Percentiles rank a stretch among this genome's conserved stretches.
These are phyloP conservation scores for Octomys mimax DNA, from an alignment of 2,797 vertebrate genomes.

Conservation along the genomic window DNA sequence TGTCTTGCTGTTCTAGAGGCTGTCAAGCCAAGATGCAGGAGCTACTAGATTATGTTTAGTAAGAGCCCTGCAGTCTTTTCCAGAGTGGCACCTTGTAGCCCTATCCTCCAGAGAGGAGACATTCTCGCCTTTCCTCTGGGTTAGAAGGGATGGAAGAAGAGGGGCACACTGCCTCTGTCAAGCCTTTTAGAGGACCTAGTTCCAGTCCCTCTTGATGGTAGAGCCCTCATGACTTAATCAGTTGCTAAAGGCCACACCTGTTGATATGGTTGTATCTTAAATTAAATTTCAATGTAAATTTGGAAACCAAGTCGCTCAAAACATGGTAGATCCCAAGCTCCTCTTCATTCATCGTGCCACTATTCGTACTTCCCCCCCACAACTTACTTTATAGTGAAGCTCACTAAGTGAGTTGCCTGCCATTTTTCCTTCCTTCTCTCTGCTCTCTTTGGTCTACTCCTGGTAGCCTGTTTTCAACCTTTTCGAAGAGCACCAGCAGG, in stretches of 20 bases:
- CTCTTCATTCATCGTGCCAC: neutral
- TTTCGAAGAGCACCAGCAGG: neutral
- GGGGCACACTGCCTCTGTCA: neutral
- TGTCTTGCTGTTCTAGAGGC: neutral
- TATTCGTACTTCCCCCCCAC: fast-evolving
- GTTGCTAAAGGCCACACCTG: neutral
- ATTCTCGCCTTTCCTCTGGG: too few species aligned
- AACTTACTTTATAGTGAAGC: neutral
- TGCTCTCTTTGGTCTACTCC: neutral
- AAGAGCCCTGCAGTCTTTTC: neutral
- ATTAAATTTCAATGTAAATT: neutral
- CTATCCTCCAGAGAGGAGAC: neutral
- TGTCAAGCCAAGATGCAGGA: neutral
- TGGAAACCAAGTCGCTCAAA: neutral
- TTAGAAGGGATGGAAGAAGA: neutral
- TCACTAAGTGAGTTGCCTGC: neutral
- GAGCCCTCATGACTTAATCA: neutral
- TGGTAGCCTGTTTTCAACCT: neutral
- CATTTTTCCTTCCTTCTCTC: neutral
- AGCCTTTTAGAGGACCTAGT: neutral
- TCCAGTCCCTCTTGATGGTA: neutral
- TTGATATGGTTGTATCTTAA: neutral
- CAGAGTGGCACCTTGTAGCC: too few species aligned
- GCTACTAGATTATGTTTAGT: neutral
- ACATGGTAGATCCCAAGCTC: too few species aligned